These are phyloP conservation scores for Euleptes europaea DNA, from an alignment of 2,113 vertebrate genomes.

Conservation along the genomic window DNA sequence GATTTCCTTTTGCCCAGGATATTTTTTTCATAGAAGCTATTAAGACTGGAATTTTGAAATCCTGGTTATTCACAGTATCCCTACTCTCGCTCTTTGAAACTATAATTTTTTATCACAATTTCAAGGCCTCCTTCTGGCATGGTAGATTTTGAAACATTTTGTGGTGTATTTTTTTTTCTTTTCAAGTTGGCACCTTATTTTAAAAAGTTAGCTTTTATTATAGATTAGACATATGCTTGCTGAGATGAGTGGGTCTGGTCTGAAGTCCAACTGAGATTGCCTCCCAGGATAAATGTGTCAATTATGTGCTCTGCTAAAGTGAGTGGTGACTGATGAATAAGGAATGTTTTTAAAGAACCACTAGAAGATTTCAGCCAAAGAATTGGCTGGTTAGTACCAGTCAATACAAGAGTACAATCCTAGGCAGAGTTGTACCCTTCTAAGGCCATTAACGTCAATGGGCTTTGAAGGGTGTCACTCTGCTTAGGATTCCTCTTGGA, in stretches of 20 bases:
- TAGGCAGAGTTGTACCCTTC: too few relatives aligned
- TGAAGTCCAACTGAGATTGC: neutral
- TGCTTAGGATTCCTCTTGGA: too few relatives aligned
- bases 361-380: neutral
- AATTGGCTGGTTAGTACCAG: neutral
- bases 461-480: too few relatives aligned
- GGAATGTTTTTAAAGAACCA: neutral
- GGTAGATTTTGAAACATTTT: neutral
- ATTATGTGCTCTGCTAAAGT: neutral
- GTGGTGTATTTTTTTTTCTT: neutral
- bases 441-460: too few relatives aligned
- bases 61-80: neutral
- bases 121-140: neutral
- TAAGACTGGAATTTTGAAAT: neutral
- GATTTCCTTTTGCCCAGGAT: neutral
- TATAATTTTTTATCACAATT: neutral
- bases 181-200: neutral
- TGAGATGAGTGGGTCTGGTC: neutral
- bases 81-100: too few relatives aligned
- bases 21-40: neutral
- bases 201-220: neutral
- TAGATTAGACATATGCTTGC: neutral
- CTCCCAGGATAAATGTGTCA: neutral
- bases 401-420: neutral
- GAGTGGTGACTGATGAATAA: neutral